Percentiles rank a stretch among this genome's conserved stretches.
phyloP scores from a whole-genome alignment of 2,888 invertebrate species.

The Apantesis nais region DNA sequence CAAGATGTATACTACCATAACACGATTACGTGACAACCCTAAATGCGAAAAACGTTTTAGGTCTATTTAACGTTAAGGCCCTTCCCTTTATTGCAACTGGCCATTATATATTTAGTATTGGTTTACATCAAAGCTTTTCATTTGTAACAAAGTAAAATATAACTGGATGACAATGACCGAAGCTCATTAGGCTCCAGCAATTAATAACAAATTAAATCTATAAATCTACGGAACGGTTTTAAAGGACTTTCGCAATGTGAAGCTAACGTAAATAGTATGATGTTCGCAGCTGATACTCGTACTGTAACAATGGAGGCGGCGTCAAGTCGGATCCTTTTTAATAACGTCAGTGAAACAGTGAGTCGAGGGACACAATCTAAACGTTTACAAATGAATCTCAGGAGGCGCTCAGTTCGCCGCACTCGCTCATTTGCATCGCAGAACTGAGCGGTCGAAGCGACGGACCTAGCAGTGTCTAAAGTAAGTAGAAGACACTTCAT shows the following conservation, averaged over 20 bases:
- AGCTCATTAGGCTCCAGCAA: slow-evolving; percentile 4
- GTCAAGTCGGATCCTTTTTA: slow-evolving; percentile 35
- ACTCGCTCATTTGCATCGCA: slow-evolving; percentile 35
- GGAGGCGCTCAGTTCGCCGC: slow-evolving; percentile 15
- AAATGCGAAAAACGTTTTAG: neutral
- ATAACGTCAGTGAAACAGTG: slow-evolving; percentile 32
- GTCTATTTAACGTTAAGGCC: neutral
- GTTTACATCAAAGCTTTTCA: neutral
- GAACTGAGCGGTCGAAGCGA: slow-evolving; percentile 5
- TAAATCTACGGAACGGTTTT: neutral
- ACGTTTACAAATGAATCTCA: slow-evolving; percentile 46
- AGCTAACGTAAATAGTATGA: neutral
- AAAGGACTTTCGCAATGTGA: neutral
- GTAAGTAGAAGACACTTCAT: neutral
- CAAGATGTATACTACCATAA: neutral
- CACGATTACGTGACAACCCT: neutral
- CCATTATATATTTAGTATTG: neutral
- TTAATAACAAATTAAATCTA: neutral
- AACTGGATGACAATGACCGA: neutral
- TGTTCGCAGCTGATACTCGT: neutral
- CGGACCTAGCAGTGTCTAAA: neutral
- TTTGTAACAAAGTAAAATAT: neutral
- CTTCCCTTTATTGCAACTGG: neutral
- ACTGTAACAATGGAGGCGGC: neutral
- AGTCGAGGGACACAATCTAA: slow-evolving; percentile 34